Evolutionary conservation across 2,888 invertebrate genomes (phyloP), one percentile per base, ranked within the genome.

Genomic region (Brachyptera risi): DNA sequence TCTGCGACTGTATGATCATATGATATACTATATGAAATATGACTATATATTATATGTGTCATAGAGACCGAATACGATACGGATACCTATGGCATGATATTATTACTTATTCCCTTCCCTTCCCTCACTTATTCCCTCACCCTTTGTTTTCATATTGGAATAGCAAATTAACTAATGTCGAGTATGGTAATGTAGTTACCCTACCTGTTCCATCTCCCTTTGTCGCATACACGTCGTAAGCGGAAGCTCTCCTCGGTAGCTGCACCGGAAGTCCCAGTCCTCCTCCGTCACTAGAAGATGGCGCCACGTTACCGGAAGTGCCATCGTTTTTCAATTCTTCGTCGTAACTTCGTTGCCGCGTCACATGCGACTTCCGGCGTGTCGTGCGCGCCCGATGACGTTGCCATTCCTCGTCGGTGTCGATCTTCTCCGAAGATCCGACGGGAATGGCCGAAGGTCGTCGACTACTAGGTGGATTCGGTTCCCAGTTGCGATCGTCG

Each of bases 331-430:
- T 82, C 66, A 83, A 79, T 71, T 92, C 92, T 68, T 92, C 92
- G 70, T 92, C 92, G 73, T 90, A 90, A 71, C 91, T 91, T 73
- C 90, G 88, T 72, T 92, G 92, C 13, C 91, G 78, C 17, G 83
- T 81, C 19, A 87, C 84, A 49, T 76, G 71, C 0, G 86, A 84
- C 66, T 83, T 84, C 60, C 85, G 76, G 66, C 38, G 62, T 31
- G 31, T 23, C 2, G 50, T 60, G 56, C 40, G 63, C 59, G 56
- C 56, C 15, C 58, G 40, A 63, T 64, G 59, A 67, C 64, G 24
- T 65, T 65, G 38, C 67, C 66, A 21, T 64, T 69, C 60, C 38
- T 54, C 54, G 38, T 54, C 54, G 54, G 37, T 19, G 37, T 54
- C 54, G 2, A 7, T 11, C 13, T 13, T 37, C 37, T 35, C 37